Evolutionary conservation across 2,113 vertebrate species (phyloP), one percentile per base, ranked within the genome.

Genomic region (Cranoglanis bouderius): DNA sequence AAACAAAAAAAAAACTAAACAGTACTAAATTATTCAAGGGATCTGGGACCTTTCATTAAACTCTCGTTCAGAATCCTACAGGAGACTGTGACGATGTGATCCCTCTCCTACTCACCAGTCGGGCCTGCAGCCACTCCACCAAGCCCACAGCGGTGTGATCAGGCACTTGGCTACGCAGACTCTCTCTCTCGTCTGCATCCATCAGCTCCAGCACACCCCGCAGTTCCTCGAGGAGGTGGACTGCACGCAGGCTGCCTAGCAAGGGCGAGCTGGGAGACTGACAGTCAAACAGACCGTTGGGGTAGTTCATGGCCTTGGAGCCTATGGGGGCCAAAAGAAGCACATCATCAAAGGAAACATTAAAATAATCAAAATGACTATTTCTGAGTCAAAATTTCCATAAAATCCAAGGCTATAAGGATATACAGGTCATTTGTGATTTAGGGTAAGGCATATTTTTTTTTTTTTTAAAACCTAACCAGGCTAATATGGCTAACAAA

Each of bases 181-280:
- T 97, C 84, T 98, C 97, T 85, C 96, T 95, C 93, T 99, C 98
- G 0, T 99, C 98, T 0, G 94, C 91, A 55, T 98, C 98, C 98
- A 99, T 99, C 94, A 99, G 93, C 94, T 99, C 98, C 89, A 99
- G 92, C 43, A 97, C 89, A 0, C 96, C 97, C 2, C 98, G 94
- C 87, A 99, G 93, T 85, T 99, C 98, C 91, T 99, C 98, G 77
- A 99, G 95, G 0, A 99, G 96, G 80, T 99, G 98, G 90, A 99
- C 94, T 0, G 96, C 98, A 35, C 98, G 96, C n/a, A 99, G 93
- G 88, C 97, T 94, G 8, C 98, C 98, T 93, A 99, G 94, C 93
- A 99, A 98, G 0, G 98, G 98, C 0, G 98, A 99, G 0, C 97
- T 97, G 51, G 98, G 98, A 0, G 98, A 99, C 94, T 99, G 98